Base-by-base conservation (phyloP, 2,113 vertebrate genomes). In the Pachypanchax playfairii region DNA sequence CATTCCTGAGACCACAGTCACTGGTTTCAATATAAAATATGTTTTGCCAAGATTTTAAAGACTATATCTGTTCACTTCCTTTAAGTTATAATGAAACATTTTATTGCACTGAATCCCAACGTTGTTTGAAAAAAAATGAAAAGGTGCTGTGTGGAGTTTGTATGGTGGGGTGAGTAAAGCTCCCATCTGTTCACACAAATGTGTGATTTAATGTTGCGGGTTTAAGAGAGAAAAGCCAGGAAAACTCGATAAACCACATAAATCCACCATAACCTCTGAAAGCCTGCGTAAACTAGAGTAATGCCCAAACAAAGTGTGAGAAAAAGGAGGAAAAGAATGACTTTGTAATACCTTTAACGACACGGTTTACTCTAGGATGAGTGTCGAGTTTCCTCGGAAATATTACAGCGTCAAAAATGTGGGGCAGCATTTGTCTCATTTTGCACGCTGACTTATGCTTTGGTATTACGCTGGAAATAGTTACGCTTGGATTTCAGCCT, bases 291-390 rank as follows among this genome's bases (percentile, higher is more conserved):
- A 87, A 90, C 71, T 31, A 79, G 78, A 56, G 81, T 87, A 87
- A 87, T 86, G 82, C 86, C 82, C 85, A 90, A 92, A 92, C 84
- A 72, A 91, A 90, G 91, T 90, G 91, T 92, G 91, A 91, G 91
- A 92, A 92, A 91, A 83, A 75, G 83, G 79, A 69, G 71, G 79
- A 74, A 87, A 90, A 88, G 85, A 85, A 88, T 77, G 83, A 88
- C 85, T 88, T 84, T 80, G 85, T 91, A 89, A 91, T 85, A 87
- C 86, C 84, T 88, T 88, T 84, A 89, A 87, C 68, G 78, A 86
- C 86, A 86, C 60, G 83, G 86, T 92, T 91, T 91, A 90, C 88
- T 85, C 82, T 82, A 61, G 88, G 89, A 92, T 91, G 85, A 91
- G 87, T 85, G 84, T 91, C 84, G 49, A 6, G 68, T 93, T 92